Evolutionary conservation across 2,113 vertebrate species (phyloP), one percentile per base, ranked within the genome.

Genomic region (Erythrocebus patas): DNA sequence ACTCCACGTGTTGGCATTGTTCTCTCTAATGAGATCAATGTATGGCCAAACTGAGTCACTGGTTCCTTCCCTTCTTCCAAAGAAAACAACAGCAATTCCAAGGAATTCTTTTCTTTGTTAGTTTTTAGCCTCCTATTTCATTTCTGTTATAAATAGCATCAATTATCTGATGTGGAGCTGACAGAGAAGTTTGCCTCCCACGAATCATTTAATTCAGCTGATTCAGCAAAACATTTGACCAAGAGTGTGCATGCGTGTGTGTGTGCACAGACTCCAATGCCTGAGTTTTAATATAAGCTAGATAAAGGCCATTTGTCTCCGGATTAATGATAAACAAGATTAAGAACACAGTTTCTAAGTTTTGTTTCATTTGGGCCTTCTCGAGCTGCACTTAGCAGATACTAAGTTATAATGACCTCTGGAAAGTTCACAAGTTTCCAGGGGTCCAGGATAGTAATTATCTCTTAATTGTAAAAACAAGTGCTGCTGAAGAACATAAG

Each of bases 61-160:
- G 43, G 14, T 40, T 20, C 11, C 66, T 20, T 95, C 32, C 43
- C 40, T 73, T 61, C 45, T 85, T 93, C 85, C 81, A 93, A 86
- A 93, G 87, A 75, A 95, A 93, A 55, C 22, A 91, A 91, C 20
- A 3, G 23, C 48, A 87, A 83, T 73, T 97, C 76, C 73, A 93
- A 57, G 92, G 84, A 96, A 92, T 35, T 7, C 52, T 68, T 32
- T 72, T 64, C 87, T 81, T 73, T 73, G 9, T 72, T 85, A 27
- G 9, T 73, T 80, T 73, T 93, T 61, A n/a, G 72, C 79, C 82
- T 96, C 80, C 38, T 30, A 0, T 95, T 93, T 96, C 90, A 92
- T 72, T 84, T 89, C 66, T 97, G 38, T 89, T 87, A 80, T n/a
- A 95, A 87, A 90, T 64, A 93, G 80, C 52, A 96, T 94, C 91